Evolutionary conservation across 23 tunicate species (phyloP).

Genomic region (Halocynthia roretzi): DNA sequence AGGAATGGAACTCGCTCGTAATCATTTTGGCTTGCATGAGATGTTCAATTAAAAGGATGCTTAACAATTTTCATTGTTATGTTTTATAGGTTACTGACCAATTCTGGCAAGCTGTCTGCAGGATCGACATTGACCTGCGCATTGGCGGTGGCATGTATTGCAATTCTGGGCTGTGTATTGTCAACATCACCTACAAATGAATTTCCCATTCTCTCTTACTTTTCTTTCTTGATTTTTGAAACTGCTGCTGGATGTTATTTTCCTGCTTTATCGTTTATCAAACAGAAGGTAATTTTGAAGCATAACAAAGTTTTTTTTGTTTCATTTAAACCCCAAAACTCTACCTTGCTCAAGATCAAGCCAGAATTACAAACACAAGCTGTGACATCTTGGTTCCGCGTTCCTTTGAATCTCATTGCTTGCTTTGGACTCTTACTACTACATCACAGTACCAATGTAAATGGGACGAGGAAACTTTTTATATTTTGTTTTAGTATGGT

Average conservation of each 20-base stretch:
- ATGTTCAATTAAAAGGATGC: no score
- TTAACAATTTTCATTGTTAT: no score
- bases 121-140: background rate
- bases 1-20: no score
- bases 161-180: slow-evolving; percentile 63
- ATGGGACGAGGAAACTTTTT: slow-evolving; percentile 78
- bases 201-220: slow-evolving; percentile 77
- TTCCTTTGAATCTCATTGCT: slow-evolving; percentile 77
- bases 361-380: slow-evolving; percentile 44
- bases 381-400: slow-evolving; percentile 71
- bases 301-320: background rate
- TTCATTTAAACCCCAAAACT: background rate
- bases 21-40: no score
- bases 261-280: slow-evolving; percentile 62
- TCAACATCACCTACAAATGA: slow-evolving; percentile 77
- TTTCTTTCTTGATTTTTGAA: slow-evolving; percentile 71
- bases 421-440: slow-evolving; percentile 68
- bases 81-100: slow-evolving; percentile 4
- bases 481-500: slow-evolving; percentile 54
- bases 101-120: slow-evolving; percentile 2
- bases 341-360: slow-evolving; percentile 6
- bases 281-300: slow-evolving; percentile 18
- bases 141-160: slow-evolving; percentile 31
- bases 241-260: slow-evolving; percentile 72
- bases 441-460: slow-evolving; percentile 55